A percentile compares a stretch with the other conserved stretches of the same genome.
Evolutionary conservation across 2,797 vertebrate genomes (phyloP).

Genomic region (Liparis tanakae): DNA sequence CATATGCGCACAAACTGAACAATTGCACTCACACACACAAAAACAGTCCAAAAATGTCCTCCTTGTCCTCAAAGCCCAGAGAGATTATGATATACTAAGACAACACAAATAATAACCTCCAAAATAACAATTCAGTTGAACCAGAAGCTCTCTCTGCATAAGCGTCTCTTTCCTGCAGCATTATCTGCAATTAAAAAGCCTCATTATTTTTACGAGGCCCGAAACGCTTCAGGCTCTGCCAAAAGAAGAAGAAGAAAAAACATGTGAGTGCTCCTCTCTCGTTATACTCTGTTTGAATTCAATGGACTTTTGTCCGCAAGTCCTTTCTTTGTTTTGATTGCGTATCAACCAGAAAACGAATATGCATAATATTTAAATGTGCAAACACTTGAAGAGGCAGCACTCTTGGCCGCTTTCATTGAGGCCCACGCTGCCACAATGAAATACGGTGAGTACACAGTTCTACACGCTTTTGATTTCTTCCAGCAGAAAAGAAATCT

Average conservation of each 20-base stretch:
- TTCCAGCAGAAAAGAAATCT: slow-evolving; percentile 13
- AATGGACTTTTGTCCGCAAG: not conserved
- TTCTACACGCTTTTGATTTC: slow-evolving; percentile 23
- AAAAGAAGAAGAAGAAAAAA: not conserved
- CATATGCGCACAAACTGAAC: slow-evolving; percentile 3
- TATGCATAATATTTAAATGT: slow-evolving; percentile 42
- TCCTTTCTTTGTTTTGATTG: slow-evolving; percentile 35
- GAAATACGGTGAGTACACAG: slow-evolving; percentile 19
- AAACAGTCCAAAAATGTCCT: not conserved
- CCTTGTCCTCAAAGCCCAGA: not conserved
- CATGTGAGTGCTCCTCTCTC: not conserved
- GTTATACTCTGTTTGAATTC: not conserved
- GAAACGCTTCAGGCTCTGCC: not conserved
- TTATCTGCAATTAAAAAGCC: slow-evolving; percentile 1
- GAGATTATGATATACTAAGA: not conserved
- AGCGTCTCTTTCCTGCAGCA: not conserved
- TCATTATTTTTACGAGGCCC: not conserved
- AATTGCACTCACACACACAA: not conserved
- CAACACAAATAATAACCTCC: not conserved
- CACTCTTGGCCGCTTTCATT: slow-evolving; percentile 38
- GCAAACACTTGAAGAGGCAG: slow-evolving; percentile 52
- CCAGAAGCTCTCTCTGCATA: not conserved
- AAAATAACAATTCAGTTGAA: not conserved
- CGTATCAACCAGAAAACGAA: slow-evolving; percentile 28
- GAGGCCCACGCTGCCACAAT: slow-evolving; percentile 43